Percentiles rank a stretch among this genome's conserved stretches.
Conservation (phyloP, 1,140 invertebrate genomes). For the Psix sp. region DNA sequence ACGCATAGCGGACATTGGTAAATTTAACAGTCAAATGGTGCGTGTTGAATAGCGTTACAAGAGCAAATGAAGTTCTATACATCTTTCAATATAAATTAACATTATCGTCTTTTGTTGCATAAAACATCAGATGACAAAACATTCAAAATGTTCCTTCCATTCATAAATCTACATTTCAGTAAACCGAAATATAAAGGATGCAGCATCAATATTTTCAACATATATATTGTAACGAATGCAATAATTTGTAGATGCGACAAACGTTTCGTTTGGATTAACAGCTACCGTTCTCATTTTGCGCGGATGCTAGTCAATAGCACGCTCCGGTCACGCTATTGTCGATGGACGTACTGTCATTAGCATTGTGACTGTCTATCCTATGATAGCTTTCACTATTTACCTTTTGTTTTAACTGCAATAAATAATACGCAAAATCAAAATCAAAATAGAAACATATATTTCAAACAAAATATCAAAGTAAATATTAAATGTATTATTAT, state of each 20-base stretch:
- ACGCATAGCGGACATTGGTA: no score
- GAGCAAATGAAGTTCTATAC: no score
- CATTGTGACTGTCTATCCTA: constrained; percentile 49
- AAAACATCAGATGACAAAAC: constrained; percentile 43
- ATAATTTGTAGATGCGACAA: constrained; percentile 58
- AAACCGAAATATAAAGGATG: constrained; percentile 37
- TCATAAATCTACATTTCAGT: constrained; percentile 50
- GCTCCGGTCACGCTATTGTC: constrained; percentile 59
- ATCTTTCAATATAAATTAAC: constrained; percentile 38
- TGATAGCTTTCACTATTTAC: no score
- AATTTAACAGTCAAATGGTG: no score
- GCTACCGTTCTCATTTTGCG: constrained; percentile 53
- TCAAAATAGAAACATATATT: no score
- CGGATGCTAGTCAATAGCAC: constrained; percentile 53
- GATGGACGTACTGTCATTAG: constrained; percentile 59
- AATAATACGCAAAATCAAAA: no score
- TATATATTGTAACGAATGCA: constrained; percentile 47
- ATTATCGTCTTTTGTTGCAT: constrained; percentile 41
- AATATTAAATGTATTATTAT: no score
- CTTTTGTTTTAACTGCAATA: no score
- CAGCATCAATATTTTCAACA: constrained; percentile 25
- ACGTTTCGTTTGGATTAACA: constrained; percentile 59
- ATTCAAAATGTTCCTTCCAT: constrained; percentile 45
- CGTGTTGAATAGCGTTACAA: no score
- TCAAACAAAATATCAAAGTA: no score